Evolutionary conservation across 2,888 invertebrate species (phyloP).

Genomic region (Brassicogethes aeneus): DNA sequence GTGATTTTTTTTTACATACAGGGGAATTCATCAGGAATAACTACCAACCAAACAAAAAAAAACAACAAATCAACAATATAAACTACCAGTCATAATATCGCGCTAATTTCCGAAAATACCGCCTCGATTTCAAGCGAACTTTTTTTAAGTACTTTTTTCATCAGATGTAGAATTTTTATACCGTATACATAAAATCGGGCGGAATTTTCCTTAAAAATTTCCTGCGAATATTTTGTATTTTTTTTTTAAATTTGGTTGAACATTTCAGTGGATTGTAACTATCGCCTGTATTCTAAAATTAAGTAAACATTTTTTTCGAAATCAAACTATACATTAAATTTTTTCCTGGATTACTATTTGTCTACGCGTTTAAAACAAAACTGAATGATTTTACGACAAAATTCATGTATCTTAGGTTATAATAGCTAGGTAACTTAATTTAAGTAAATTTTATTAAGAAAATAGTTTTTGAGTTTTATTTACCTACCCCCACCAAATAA

Average conservation of each 20-base stretch:
- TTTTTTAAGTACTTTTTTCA: constrained; percentile 20
- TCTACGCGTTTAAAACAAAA: constrained; percentile 9
- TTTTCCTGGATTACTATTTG: too few species aligned
- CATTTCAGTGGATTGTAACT: constrained; percentile 1
- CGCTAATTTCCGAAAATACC: constrained; percentile 9
- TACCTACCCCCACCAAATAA: background rate
- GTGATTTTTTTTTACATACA: constrained; percentile 38
- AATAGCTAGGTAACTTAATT: constrained; percentile 32
- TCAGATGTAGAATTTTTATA: constrained; percentile 19
- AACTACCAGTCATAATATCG: constrained; percentile 10
- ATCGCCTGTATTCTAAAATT: constrained; percentile 5
- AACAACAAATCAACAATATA: constrained; percentile 13
- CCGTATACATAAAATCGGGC: constrained; percentile 8
- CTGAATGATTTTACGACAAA: constrained; percentile 17
- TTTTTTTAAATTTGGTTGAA: constrained; percentile 7
- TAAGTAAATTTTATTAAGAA: constrained; percentile 37
- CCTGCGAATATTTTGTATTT: background rate
- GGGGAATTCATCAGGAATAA: constrained; percentile 7
- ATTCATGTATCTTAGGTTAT: constrained; percentile 32
- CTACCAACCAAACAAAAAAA: constrained; percentile 9
- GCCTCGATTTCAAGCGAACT: constrained; percentile 23
- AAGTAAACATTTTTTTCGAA: too few species aligned
- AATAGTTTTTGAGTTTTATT: constrained; percentile 4
- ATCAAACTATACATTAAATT: too few species aligned
- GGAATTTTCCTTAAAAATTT: background rate